Conservation (phyloP, 1,140 invertebrate species). For the Magallana gigas region DNA sequence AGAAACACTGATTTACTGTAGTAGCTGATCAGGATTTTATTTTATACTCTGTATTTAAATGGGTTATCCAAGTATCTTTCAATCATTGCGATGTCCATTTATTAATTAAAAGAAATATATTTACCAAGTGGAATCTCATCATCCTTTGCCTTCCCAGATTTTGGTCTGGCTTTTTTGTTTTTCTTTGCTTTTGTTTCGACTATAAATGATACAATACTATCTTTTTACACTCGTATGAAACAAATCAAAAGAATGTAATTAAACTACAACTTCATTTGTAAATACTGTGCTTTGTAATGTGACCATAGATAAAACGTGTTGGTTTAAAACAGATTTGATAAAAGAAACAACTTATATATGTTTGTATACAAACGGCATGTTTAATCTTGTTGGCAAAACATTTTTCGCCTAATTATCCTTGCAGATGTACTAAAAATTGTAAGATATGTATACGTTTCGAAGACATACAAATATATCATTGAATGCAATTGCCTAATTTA, state of each 20-base stretch:
- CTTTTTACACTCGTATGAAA: too few relatives aligned
- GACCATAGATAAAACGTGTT: not conserved
- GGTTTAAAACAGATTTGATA: not conserved
- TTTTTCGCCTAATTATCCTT: too few relatives aligned
- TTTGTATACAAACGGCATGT: not conserved
- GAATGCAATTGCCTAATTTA: not conserved
- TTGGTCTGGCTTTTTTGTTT: constrained; percentile 56
- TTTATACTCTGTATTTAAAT: too few relatives aligned
- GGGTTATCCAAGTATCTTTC: too few relatives aligned
- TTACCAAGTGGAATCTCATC: constrained; percentile 59
- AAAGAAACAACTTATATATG: not conserved
- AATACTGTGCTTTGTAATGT: not conserved
- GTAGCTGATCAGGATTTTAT: too few relatives aligned
- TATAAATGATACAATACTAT: not conserved
- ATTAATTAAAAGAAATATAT: not conserved
- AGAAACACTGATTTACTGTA: too few relatives aligned
- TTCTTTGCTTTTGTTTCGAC: constrained; percentile 52
- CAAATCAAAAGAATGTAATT: too few relatives aligned
- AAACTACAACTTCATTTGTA: not conserved
- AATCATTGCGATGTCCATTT: too few relatives aligned
- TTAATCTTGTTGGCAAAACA: not conserved
- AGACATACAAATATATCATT: too few relatives aligned
- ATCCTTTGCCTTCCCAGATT: constrained; percentile 54
- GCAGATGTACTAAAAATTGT: too few relatives aligned
- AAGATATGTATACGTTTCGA: too few relatives aligned